Conservation (phyloP, 2,113 vertebrate species). For the Leptosomus discolor region DNA sequence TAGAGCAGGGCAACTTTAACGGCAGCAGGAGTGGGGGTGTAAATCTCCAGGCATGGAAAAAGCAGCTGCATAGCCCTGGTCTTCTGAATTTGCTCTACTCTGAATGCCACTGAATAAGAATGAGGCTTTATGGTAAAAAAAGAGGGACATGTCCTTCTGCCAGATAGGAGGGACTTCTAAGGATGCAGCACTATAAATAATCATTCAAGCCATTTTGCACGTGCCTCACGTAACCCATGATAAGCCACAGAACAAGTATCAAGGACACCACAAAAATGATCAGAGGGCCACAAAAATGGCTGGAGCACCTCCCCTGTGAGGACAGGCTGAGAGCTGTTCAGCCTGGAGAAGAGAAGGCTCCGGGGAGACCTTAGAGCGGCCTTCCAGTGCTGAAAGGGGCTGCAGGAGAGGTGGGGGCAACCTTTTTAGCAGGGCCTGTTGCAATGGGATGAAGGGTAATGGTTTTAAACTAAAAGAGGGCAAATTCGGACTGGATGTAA, state of each 20-base stretch:
- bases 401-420: not conserved
- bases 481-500: fast-evolving
- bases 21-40: not conserved
- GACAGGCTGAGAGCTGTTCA: not conserved
- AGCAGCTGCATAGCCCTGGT: not conserved
- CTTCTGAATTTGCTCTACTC: not conserved
- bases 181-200: not conserved
- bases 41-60: not conserved
- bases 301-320: not conserved
- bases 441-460: fast-evolving
- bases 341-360: not conserved
- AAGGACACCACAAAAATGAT: not conserved
- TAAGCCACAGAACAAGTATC: not conserved
- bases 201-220: not conserved
- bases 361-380: fast-evolving
- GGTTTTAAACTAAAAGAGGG: not conserved
- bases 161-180: not conserved
- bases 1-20: not conserved
- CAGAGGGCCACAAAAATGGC: too few species aligned
- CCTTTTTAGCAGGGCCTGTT: not conserved
- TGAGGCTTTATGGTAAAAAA: not conserved
- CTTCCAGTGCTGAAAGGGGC: not conserved
- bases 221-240: fast-evolving
- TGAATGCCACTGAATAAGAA: constrained; percentile 15
- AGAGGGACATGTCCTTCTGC: not conserved